Evolutionary conservation across 2,888 invertebrate genomes (phyloP), one percentile per base, ranked within the genome.

Genomic region (Melanostoma mellinum): DNA sequence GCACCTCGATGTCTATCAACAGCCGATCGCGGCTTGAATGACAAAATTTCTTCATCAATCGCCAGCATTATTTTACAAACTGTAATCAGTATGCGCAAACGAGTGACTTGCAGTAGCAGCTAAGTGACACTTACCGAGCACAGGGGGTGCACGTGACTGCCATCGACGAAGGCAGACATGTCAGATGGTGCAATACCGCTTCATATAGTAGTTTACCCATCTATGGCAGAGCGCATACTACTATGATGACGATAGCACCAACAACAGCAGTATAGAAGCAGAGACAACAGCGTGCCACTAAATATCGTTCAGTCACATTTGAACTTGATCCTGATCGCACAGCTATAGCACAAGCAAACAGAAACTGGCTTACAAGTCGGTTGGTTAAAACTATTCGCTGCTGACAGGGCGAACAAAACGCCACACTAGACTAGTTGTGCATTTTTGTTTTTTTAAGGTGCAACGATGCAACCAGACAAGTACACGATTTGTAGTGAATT

Each of bases 301-400:
- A 79, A 84, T 74, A 78, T 79, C 84, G 84, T 79, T 84, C 79
- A 74, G 74, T 79, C 74, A 79, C 84, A 79, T 84, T 79, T 84
- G 84, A 84, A 84, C 84, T 84, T 84, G 84, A 82, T 78, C 82
- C 82, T 82, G 82, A 78, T 78, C 48, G 69, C 36, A 20, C 42
- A 52, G 40, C 61, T 20, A 20, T 10, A 55, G 10, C 38, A 3
- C 44, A 32, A 60, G 8, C 58, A n/a, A 53, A 50, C 56, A 72
- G 50, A 50, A 60, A 75, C 50, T 69, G 61, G 61, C 61, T 61
- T 53, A 50, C 50, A 52, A 60, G 42, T 56, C 36, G 50, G 50
- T 56, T 61, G 46, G 48, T 36, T 44, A 61, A 61, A 55, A 50
- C 33, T 53, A 60, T 53, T 42, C 33, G 6, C 56, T 33, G 48